Base-by-base conservation (phyloP, 2,113 vertebrate species). In the Cryptotis parvus region DNA sequence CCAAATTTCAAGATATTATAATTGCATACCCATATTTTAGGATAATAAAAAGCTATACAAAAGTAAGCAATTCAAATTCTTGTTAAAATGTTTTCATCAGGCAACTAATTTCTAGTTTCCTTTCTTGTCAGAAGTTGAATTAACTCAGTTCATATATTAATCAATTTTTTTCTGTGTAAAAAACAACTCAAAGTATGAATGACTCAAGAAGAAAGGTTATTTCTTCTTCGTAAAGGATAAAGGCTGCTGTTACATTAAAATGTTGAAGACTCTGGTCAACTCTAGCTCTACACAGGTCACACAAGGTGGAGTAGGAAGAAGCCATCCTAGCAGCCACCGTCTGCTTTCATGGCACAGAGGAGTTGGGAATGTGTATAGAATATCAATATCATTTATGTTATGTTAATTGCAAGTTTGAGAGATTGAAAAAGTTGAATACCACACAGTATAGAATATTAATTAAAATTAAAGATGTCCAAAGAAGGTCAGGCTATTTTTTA, bases 1-100 rank as follows among this genome's bases (percentile, higher is more conserved):
- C 16, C 35, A 85, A 52, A 41, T 89, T 72, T 74, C 26, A 91
- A 91, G 29, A 31, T 63, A 58, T 75, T 69, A 63, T 6, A 89
- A 0, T 26, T 82, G 6, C 26, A 70, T 12, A 80, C 77, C 43
- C 58, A 81, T 61, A 89, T 75, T 52, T 61, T 74, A 83, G n/a
- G 8, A 75, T 22, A 85, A 63, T 27, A 72, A 84, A 87, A 49
- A 63, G n/a, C 33, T 55, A 31, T 74, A 63, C 35, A 31, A 14
- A 73, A 18, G 77, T 26, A 6, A 87, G 24, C 73, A 26, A 35
- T 69, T 24, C 72, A 35, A 80, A 61, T 83, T 74, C 73, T 14
- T 88, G 27, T 24, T 52, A 41, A 37, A 66, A 76, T 26, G 90
- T 41, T 86, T 85, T 72, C 26, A 37, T 82, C 74, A 75, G 9